Evolutionary conservation across 2,113 vertebrate genomes (phyloP).

Genomic region (Elaphurus davidianus): DNA sequence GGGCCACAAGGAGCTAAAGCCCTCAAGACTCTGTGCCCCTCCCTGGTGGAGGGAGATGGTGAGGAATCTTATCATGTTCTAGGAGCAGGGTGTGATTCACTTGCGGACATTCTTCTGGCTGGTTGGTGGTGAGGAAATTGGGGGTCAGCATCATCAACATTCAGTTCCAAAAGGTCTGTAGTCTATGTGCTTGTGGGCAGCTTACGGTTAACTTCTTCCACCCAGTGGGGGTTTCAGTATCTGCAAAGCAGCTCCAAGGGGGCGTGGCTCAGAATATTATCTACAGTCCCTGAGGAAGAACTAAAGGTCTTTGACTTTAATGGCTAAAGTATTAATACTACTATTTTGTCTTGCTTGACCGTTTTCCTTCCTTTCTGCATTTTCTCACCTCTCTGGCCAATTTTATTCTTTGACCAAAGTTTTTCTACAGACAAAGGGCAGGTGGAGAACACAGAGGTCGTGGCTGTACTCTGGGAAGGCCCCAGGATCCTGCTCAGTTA

Average conservation of each 20-base stretch:
- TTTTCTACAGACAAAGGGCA: not conserved
- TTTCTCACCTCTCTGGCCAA: not conserved
- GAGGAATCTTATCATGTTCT: not conserved
- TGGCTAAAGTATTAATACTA: not conserved
- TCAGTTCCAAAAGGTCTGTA: not conserved
- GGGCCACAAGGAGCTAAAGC: not conserved
- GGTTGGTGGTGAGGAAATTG: not conserved
- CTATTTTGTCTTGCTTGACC: not conserved
- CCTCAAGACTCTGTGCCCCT: not conserved
- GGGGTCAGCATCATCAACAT: not conserved
- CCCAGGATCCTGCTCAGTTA: not conserved
- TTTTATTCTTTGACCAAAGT: not conserved
- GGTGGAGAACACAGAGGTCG: not conserved
- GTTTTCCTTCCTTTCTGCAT: not conserved
- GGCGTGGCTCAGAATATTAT: not conserved
- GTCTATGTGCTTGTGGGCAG: not conserved
- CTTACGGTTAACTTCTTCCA: not conserved
- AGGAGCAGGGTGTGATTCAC: not conserved
- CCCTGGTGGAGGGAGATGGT: not conserved
- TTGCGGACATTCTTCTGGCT: not conserved
- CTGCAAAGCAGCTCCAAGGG: not conserved
- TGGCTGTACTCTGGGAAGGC: not conserved
- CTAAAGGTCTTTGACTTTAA: not conserved
- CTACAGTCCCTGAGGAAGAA: not conserved
- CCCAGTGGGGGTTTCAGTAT: not conserved